Evolutionary conservation across 2,888 invertebrate species (phyloP).

Genomic region (Synanthedon tipuliformis): DNA sequence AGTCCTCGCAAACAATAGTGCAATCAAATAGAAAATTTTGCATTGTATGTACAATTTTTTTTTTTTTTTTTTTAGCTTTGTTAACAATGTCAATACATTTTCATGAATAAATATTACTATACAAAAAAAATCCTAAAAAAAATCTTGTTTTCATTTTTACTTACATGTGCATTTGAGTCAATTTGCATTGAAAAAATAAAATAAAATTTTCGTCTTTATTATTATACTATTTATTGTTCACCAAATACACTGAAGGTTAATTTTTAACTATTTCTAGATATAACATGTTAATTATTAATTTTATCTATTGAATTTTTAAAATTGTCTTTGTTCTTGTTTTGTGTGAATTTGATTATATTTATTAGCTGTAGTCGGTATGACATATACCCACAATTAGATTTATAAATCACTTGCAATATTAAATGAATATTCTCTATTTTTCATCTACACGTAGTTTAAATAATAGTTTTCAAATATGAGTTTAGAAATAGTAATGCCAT

Average conservation of each 20-base stretch:
- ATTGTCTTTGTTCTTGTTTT: constrained; percentile 21
- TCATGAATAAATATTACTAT: constrained; percentile 64
- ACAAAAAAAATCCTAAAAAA: constrained; percentile 47
- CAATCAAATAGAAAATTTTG: constrained; percentile 57
- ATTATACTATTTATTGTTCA: constrained; percentile 13
- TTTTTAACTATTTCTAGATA: constrained; percentile 21
- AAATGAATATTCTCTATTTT: constrained; percentile 47
- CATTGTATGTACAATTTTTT: constrained; percentile 66
- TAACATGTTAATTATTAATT: constrained; percentile 21
- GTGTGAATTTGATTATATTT: constrained; percentile 2
- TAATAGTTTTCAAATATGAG: constrained; percentile 41
- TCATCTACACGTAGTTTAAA: constrained; percentile 46
- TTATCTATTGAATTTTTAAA: constrained; percentile 11
- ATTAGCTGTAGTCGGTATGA: background rate
- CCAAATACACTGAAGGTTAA: constrained; percentile 7
- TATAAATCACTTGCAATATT: constrained; percentile 15
- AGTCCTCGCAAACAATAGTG: constrained; percentile 68
- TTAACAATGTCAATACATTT: constrained; percentile 59
- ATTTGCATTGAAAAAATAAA: constrained; percentile 15
- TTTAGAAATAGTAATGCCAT: constrained; percentile 42
- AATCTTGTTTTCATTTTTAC: constrained; percentile 47
- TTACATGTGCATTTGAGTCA: constrained; percentile 46
- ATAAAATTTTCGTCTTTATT: constrained; percentile 11
- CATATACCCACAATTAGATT: constrained; percentile 40
- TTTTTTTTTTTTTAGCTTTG: constrained; percentile 60